These are phyloP conservation scores for Dicycla oo DNA, from an alignment of 2,888 invertebrate species.

Conservation along the genomic window DNA sequence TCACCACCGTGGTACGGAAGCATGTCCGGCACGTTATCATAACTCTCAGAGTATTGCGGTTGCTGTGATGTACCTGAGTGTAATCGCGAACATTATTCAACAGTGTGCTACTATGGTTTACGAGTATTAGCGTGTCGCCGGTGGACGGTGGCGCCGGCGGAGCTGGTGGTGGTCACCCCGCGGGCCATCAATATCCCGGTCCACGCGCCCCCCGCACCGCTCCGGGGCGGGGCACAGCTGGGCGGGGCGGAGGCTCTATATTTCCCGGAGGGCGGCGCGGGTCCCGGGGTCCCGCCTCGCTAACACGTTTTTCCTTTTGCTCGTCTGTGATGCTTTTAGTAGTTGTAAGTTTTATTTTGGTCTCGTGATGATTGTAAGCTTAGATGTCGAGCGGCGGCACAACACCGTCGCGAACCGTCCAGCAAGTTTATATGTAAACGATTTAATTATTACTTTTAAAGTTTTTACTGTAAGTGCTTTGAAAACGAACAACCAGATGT, in stretches of 20 bases:
- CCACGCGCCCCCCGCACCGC: constrained; percentile 15
- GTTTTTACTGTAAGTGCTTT: constrained; percentile 24
- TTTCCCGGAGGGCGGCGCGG: constrained; percentile 37
- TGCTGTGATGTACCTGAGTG: constrained; percentile 3
- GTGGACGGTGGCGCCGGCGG: constrained; percentile 6
- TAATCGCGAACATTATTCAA: constrained; percentile 47
- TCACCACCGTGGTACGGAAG: neutral
- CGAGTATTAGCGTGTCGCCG: constrained; percentile 16
- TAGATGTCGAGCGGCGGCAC: constrained; percentile 52
- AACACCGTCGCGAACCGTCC: constrained; percentile 50
- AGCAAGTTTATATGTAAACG: constrained; percentile 51
- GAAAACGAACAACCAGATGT: constrained; percentile 3
- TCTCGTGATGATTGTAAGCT: constrained; percentile 59
- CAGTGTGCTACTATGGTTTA: constrained; percentile 33
- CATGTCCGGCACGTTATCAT: constrained; percentile 14
- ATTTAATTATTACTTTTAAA: constrained; percentile 51
- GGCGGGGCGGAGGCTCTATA: constrained; percentile 54
- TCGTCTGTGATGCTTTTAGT: constrained; percentile 58
- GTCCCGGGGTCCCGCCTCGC: constrained; percentile 42
- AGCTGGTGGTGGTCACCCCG: constrained; percentile 30
- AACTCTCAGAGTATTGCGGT: constrained; percentile 8
- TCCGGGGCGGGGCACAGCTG: constrained; percentile 57
- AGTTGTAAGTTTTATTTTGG: constrained; percentile 59
- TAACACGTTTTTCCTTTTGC: constrained; percentile 59
- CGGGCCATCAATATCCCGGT: constrained; percentile 38